Evolutionary conservation across 2,113 vertebrate species (phyloP), one percentile per base, ranked within the genome.

Genomic region (Equus quagga): DNA sequence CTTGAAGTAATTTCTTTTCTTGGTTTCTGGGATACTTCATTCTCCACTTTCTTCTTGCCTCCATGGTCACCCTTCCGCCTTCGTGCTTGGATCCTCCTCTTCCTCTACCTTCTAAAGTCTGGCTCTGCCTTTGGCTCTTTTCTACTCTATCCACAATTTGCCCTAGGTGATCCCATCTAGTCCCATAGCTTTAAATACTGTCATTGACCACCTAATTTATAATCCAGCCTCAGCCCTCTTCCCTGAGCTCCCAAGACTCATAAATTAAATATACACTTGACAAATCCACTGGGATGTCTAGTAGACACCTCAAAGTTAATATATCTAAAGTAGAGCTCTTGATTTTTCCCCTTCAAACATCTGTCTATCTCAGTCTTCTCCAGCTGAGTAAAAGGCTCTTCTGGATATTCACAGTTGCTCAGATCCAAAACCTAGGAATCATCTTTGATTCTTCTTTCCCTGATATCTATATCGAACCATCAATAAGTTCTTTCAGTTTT

Each of bases 331-430:
- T n/a, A 79, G 62, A 93, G 69, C 15, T 19, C 73, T 67, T 49
- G 14, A 72, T 33, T 81, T 92, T 92, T 80, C 17, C 81, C 31
- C 89, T 31, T 56, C 6, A 70, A 92, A 87, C 11, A 23, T 62
- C 94, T 88, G 24, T 93, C 60, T 85, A 69, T n/a, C 65, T 80
- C n/a, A 44, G 56, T 95, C n/a, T 80, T 85, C 81, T 28, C 81
- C 21, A 79, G 60, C 21, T 76, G 49, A 89, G 46, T 88, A 75
- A 87, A 92, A 76, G 41, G 11, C 11, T 83, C 46, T 73, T 87
- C 36, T 75, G 23, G 46, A 33, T 82, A 89, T 78, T 78, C 10
- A 91, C 58, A 79, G 28, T 79, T 78, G 19, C 31, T 91, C 46
- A 79, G 41, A 18, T 90, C 54, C 69, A 31, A 69, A 94, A n/a